Evolutionary conservation across 1,140 invertebrate genomes (phyloP).

Genomic region (Acromyrmex heyeri): DNA sequence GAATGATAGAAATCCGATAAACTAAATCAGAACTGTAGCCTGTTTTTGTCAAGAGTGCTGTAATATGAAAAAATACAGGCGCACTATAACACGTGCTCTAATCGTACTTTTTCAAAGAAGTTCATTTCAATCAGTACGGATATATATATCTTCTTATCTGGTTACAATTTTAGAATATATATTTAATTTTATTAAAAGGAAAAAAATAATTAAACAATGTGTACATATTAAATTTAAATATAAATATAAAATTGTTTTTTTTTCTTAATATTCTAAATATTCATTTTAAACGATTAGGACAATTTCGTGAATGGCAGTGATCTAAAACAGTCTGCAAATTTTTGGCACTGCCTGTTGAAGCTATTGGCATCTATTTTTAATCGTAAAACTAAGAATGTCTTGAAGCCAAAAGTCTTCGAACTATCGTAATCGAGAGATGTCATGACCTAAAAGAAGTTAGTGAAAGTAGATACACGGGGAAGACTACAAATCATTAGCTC

Average conservation of each 20-base stretch:
- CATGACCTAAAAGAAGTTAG: constrained; percentile 71
- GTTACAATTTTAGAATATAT: not conserved
- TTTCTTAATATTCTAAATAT: not conserved
- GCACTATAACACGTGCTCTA: constrained; percentile 7
- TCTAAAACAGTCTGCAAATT: constrained; percentile 38
- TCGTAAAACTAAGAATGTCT: constrained; percentile 39
- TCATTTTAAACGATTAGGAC: not conserved
- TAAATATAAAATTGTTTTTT: not conserved
- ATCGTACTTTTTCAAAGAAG: constrained; percentile 5
- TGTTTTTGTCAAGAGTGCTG: constrained; percentile 20
- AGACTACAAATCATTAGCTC: too few relatives aligned
- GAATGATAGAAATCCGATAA: constrained; percentile 22
- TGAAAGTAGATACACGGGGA: constrained; percentile 63
- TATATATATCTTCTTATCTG: not conserved
- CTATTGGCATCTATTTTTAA: not conserved
- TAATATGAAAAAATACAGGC: not conserved
- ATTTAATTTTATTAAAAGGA: not conserved
- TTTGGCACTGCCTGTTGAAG: constrained; percentile 32
- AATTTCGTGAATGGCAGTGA: not conserved
- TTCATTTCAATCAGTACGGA: not conserved
- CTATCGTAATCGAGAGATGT: constrained; percentile 60
- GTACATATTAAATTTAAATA: not conserved
- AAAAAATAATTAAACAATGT: not conserved
- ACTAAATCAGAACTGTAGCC: constrained; percentile 36
- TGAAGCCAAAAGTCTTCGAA: constrained; percentile 62